Conservation (phyloP, 2,113 vertebrate genomes). For the Circaetus cinerascens region DNA sequence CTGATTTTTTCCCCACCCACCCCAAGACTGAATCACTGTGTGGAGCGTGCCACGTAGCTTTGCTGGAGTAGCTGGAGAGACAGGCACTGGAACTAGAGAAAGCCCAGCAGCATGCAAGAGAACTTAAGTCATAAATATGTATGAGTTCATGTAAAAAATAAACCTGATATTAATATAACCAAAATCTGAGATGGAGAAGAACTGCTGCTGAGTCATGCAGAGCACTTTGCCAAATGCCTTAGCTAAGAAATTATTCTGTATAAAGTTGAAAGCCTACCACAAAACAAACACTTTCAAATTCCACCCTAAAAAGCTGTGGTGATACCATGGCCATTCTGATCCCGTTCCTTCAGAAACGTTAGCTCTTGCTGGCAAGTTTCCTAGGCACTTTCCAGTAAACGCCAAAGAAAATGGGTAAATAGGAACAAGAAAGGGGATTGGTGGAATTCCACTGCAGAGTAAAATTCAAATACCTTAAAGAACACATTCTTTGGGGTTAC, state of each 20-base stretch:
- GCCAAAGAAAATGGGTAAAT: not conserved
- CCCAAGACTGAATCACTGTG: not conserved
- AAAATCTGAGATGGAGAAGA: not conserved
- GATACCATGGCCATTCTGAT: not conserved
- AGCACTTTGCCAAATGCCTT: not conserved
- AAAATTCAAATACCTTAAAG: not conserved
- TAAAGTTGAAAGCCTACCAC: not conserved
- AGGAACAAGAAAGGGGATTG: not conserved
- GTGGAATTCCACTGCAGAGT: not conserved
- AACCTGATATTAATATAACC: slow-evolving; percentile 21
- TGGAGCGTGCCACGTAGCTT: not conserved
- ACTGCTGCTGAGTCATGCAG: slow-evolving; percentile 26
- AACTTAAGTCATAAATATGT: not conserved
- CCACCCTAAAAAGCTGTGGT: not conserved
- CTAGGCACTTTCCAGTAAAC: not conserved
- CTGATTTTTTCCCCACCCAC: not conserved
- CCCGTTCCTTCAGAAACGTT: not conserved
- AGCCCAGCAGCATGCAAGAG: not conserved
- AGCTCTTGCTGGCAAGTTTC: not conserved
- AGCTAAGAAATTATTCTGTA: not conserved
- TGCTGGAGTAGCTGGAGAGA: not conserved
- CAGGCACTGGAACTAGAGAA: not conserved
- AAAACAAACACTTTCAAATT: slow-evolving; percentile 18
- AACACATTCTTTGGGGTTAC: not conserved
- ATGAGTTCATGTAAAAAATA: slow-evolving; percentile 27